Conservation (phyloP, 1,140 invertebrate genomes). For the Drosophila kikkawai region DNA sequence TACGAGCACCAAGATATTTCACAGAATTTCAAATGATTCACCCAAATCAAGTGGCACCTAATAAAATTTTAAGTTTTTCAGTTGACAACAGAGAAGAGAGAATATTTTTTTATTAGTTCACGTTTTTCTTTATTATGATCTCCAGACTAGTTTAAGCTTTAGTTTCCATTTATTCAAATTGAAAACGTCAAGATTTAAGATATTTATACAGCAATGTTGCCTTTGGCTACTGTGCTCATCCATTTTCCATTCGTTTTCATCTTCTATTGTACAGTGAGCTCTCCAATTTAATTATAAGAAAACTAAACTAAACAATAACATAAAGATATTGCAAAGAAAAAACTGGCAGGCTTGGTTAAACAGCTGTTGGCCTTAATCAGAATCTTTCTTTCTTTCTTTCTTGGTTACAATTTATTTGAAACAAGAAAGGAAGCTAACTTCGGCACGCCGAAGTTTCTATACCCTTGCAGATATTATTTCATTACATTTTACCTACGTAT, state of each 20-base stretch:
- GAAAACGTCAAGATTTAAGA: slow-evolving; percentile 31
- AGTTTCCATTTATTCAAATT: slow-evolving; percentile 25
- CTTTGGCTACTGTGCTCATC: slow-evolving; percentile 16
- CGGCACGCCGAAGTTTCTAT: too few relatives aligned
- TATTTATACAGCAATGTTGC: slow-evolving; percentile 29
- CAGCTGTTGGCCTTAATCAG: background rate
- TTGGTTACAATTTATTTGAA: too few relatives aligned
- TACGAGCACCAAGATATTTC: slow-evolving; percentile 13
- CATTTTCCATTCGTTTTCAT: slow-evolving; percentile 14
- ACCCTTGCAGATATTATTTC: too few relatives aligned
- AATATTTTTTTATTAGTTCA: slow-evolving; percentile 21
- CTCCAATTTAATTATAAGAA: slow-evolving; percentile 8
- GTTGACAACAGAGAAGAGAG: slow-evolving; percentile 1
- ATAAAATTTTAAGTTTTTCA: slow-evolving; percentile 15
- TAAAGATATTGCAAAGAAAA: background rate
- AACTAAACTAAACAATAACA: background rate
- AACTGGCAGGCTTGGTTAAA: background rate
- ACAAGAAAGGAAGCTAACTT: too few relatives aligned
- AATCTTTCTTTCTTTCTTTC: too few relatives aligned
- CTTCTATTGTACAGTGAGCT: slow-evolving; percentile 9
- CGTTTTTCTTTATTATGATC: slow-evolving; percentile 10
- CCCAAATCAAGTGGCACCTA: slow-evolving; percentile 36
- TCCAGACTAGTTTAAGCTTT: slow-evolving; percentile 17
- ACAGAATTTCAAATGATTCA: slow-evolving; percentile 26
- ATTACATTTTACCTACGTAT: too few relatives aligned